These are phyloP conservation scores for Lutraria rhynchaena DNA, from an alignment of 1,140 invertebrate genomes.

Conservation along the genomic window DNA sequence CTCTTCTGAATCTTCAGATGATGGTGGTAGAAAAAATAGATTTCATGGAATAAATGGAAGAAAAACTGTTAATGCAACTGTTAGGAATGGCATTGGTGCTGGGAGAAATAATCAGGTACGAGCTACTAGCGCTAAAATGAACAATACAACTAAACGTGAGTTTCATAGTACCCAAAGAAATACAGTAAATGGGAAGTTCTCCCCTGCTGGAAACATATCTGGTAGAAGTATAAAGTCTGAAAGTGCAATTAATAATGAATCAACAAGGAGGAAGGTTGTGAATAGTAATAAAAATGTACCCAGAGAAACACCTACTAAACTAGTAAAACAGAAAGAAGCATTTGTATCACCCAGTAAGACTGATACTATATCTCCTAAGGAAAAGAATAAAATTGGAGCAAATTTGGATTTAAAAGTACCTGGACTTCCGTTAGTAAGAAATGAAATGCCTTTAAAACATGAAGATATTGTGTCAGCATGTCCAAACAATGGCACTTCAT, in stretches of 20 bases:
- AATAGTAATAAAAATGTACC: no score
- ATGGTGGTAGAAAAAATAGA: slow-evolving; percentile 43
- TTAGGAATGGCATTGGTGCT: slow-evolving; percentile 33
- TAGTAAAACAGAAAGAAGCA: no score
- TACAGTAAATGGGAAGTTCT: neutral
- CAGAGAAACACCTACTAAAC: no score
- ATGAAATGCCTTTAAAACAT: no score
- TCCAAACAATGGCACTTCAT: no score
- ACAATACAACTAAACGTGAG: slow-evolving; percentile 17
- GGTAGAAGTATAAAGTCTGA: slow-evolving; percentile 54
- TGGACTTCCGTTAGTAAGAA: no score
- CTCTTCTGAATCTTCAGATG: slow-evolving; percentile 55
- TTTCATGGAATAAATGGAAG: slow-evolving; percentile 34
- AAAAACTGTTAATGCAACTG: slow-evolving; percentile 3
- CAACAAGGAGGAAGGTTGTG: no score
- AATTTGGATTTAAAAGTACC: no score
- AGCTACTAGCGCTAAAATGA: slow-evolving; percentile 37
- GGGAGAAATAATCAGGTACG: slow-evolving; percentile 16
- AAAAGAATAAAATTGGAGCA: no score
- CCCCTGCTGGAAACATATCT: slow-evolving; percentile 35
- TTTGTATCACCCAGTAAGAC: no score
- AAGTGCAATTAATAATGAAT: slow-evolving; percentile 25
- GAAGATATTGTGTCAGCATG: no score
- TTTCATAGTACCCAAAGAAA: slow-evolving; percentile 42
- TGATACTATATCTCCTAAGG: no score